Percentiles rank a stretch among this genome's conserved stretches.
phyloP scores from a whole-genome alignment of 2,888 invertebrate species.

The Mellilla xanthometata region DNA sequence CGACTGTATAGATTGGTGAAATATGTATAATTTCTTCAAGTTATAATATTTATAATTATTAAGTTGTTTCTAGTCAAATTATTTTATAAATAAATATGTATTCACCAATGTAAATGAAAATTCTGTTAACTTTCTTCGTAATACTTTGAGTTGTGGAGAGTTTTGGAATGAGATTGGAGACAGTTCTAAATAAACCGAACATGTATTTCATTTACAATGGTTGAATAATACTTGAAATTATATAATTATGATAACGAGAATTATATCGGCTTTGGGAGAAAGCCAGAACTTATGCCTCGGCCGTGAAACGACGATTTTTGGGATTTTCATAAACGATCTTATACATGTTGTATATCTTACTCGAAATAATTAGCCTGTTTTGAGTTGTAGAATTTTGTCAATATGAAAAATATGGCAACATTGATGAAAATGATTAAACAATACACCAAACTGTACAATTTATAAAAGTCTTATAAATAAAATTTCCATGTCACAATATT shows the following conservation, averaged over 20 bases:
- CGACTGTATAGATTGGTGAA: constrained; percentile 64
- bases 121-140: constrained; percentile 29
- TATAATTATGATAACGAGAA: constrained; percentile 65
- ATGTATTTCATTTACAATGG: constrained; percentile 54
- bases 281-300: constrained; percentile 64
- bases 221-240: constrained; percentile 52
- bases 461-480: too few relatives aligned
- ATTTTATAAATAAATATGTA: constrained; percentile 48
- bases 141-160: constrained; percentile 9
- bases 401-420: too few relatives aligned
- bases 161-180: constrained; percentile 7
- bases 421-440: too few relatives aligned
- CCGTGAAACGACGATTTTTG: constrained; percentile 43
- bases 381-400: too few relatives aligned
- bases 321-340: too few relatives aligned
- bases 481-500: too few relatives aligned
- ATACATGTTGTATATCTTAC: too few relatives aligned
- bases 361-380: too few relatives aligned
- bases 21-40: constrained; percentile 56
- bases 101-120: constrained; percentile 58
- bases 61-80: constrained; percentile 80
- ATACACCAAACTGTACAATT: too few relatives aligned
- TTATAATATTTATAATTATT: constrained; percentile 41
- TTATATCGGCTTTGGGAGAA: constrained; percentile 77
- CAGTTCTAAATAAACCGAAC: constrained; percentile 1